A percentile compares a stretch with the other conserved stretches of the same genome.
phyloP scores from a whole-genome alignment of 2,113 vertebrate genomes.

The Castor canadensis region DNA sequence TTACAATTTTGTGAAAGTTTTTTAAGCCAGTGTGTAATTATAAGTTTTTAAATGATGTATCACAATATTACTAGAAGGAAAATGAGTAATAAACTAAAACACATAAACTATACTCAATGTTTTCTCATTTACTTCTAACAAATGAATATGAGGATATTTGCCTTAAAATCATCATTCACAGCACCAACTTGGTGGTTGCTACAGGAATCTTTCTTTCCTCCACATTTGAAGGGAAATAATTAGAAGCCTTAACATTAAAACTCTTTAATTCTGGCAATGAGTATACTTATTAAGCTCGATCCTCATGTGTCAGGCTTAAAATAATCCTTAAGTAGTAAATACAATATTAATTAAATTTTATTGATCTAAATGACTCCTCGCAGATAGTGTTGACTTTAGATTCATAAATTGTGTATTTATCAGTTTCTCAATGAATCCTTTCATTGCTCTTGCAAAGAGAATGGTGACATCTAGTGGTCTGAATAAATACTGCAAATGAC shows the following conservation, averaged over 20 bases:
- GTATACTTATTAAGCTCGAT: slow-evolving; percentile 16
- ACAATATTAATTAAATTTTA: slow-evolving; percentile 52
- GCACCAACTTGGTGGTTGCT: rapidly evolving
- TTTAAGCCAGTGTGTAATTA: not conserved
- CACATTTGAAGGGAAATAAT: not conserved
- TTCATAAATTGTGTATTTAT: slow-evolving; percentile 57
- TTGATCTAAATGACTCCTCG: not conserved
- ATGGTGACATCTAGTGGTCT: slow-evolving; percentile 67
- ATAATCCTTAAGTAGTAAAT: slow-evolving; percentile 35
- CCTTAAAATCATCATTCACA: not conserved
- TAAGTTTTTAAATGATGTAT: not conserved
- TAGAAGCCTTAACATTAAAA: not conserved
- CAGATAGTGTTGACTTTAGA: slow-evolving; percentile 54
- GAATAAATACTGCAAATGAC: not conserved
- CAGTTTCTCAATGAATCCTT: not conserved
- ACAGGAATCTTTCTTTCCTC: not conserved
- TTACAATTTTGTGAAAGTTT: not conserved
- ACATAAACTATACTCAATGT: not conserved
- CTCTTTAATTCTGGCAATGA: not conserved
- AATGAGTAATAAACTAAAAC: not conserved
- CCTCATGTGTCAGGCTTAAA: not conserved
- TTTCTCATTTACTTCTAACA: not conserved
- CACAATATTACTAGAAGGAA: not conserved
- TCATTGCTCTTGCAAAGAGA: not conserved
- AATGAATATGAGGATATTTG: not conserved